Evolutionary conservation across 1,140 invertebrate genomes (phyloP), one percentile per base, ranked within the genome.

Genomic region (Paramacrobiotus metropolitanus): DNA sequence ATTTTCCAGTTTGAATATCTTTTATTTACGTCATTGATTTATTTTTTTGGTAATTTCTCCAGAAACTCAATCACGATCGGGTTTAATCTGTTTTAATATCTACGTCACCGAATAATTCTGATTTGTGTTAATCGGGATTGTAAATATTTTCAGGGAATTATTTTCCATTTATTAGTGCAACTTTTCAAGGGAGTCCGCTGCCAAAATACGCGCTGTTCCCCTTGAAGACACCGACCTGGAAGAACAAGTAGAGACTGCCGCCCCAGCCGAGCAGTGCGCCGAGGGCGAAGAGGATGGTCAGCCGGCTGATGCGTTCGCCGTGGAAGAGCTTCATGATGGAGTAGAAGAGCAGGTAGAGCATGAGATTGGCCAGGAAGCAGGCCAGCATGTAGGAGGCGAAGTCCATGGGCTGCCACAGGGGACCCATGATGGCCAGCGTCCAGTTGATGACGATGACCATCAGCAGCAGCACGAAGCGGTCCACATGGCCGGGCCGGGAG

Each of bases 291-390:
- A 82, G 66, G 44, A 77, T 68, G 0, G 83, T 76, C 63, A 82
- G 74, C 1, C 73, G 64, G 20, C 78, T 72, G 30, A 88, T 79
- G 55, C 72, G 74, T 73, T 91, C 86, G 60, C 77, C 73, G 66
- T 82, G 76, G 21, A 80, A 74, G 21, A 55, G 48, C 48, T 92
- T 92, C 82, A 89, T 87, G 1, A 82, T 68, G 60, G 90, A 83
- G 69, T 92, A 92, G 70, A 87, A 88, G 40, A 80, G 71, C 21
- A 80, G 81, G 71, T 91, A 90, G 1, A 90, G 71, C 28, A 87
- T 74, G 31, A 89, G 78, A 74, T 92, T 92, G 1, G 80, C 78
- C 76, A 90, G 83, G 60, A 92, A 80, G 30, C 90, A 79, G 15
- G 78, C 77, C n/a, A 92, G 74, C 2, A 91, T 73, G 70, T 85